These are phyloP conservation scores for Trematomus loennbergii DNA, from an alignment of 2,113 vertebrate genomes.

Conservation along the genomic window DNA sequence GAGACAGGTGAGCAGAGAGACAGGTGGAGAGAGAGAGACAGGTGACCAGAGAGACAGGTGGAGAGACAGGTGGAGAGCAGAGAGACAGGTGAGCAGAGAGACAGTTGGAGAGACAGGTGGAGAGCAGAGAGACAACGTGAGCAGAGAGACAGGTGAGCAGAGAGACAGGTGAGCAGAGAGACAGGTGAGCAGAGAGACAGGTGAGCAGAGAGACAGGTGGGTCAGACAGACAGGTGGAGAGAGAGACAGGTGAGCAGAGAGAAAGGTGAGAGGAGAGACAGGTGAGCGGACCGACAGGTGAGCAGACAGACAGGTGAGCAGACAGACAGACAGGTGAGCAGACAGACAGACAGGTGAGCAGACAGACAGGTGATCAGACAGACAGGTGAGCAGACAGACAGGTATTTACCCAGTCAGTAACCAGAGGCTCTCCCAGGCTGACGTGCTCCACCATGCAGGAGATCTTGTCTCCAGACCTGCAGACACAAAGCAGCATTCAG, in stretches of 20 bases:
- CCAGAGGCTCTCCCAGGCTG: conserved; percentile 50
- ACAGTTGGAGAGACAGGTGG: not conserved
- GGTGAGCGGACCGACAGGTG: no score
- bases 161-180: no score
- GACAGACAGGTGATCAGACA: not conserved
- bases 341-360: not conserved
- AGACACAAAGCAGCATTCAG: conserved; percentile 20
- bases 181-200: not conserved
- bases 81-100: not conserved
- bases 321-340: not conserved
- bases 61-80: no score
- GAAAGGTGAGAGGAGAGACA: not conserved
- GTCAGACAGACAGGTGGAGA: no score
- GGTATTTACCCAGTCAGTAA: conserved; percentile 52
- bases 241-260: not conserved
- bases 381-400: no score
- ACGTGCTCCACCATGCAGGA: conserved; percentile 61
- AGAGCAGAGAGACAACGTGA: no score
- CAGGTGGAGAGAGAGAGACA: no score
- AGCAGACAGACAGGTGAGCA: not conserved
- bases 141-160: not conserved
- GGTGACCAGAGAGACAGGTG: not conserved
- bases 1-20: not conserved
- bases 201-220: not conserved
- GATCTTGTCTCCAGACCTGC: conserved; percentile 60